phyloP scores from a whole-genome alignment of 2,797 vertebrate genomes.

The Artibeus jamaicensis region DNA sequence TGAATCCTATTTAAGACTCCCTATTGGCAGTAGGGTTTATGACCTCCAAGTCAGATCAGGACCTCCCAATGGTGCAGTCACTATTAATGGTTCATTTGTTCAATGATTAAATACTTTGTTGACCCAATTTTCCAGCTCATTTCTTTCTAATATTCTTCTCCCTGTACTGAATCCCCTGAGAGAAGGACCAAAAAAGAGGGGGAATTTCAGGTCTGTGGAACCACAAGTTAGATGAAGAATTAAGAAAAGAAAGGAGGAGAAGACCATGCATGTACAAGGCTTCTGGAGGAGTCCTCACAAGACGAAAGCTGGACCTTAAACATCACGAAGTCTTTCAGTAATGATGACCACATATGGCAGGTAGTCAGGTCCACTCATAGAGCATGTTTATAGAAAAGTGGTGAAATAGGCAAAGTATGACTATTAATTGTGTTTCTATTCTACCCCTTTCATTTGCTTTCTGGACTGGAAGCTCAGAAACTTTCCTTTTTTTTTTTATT shows the following conservation, averaged over 20 bases:
- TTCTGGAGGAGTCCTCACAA: not conserved
- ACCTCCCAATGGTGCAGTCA: slow-evolving; percentile 74
- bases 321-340: not conserved
- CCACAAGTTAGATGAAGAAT: not conserved
- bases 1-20: not conserved
- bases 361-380: not conserved
- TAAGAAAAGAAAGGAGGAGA: not conserved
- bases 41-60: not conserved
- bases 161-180: not conserved
- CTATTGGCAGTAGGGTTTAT: not conserved
- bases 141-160: not conserved
- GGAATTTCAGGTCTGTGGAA: too few species aligned
- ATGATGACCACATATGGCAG: not conserved
- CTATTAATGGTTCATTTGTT: slow-evolving; percentile 81
- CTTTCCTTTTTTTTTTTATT: not conserved
- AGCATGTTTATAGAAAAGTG: slow-evolving; percentile 38
- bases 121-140: not conserved
- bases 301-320: not conserved
- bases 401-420: not conserved
- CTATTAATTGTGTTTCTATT: not conserved
- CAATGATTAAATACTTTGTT: not conserved
- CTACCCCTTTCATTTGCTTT: not conserved
- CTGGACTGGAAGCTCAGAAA: not conserved
- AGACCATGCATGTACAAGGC: not conserved
- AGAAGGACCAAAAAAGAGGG: not conserved